Evolutionary conservation across 2,888 invertebrate genomes (phyloP).

Genomic region (Eupsilia transversa): DNA sequence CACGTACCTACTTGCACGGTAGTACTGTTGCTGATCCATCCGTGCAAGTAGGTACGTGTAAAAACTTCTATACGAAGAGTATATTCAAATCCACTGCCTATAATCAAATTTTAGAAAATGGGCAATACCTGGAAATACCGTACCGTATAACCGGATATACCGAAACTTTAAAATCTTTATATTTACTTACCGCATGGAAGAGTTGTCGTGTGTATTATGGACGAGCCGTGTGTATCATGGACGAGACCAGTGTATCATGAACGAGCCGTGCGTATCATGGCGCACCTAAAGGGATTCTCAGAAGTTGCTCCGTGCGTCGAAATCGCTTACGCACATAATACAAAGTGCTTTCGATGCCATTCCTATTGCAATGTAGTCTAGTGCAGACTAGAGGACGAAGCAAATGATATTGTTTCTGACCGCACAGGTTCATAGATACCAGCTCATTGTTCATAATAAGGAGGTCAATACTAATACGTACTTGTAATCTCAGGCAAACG

Average conservation of each 20-base stretch:
- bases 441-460: constrained; percentile 42
- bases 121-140: too few species aligned
- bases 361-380: background rate
- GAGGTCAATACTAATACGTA: constrained; percentile 69
- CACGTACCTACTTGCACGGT: background rate
- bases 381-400: background rate
- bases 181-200: background rate
- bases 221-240: constrained; percentile 9
- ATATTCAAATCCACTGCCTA: background rate
- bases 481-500: constrained; percentile 67
- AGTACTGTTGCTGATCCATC: too few species aligned
- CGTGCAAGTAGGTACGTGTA: background rate
- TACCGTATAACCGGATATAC: background rate
- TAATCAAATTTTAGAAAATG: background rate
- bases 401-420: background rate
- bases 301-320: constrained; percentile 5
- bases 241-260: constrained; percentile 9
- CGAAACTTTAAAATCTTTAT: background rate
- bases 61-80: background rate
- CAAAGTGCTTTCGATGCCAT: constrained; percentile 9
- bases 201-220: constrained; percentile 9
- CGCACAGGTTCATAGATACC: background rate
- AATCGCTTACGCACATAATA: constrained; percentile 12
- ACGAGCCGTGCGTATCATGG: constrained; percentile 2
- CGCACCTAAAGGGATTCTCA: constrained; percentile 6